Evolutionary conservation across 2,797 vertebrate species (phyloP).

Genomic region (Chrysolophus pictus): DNA sequence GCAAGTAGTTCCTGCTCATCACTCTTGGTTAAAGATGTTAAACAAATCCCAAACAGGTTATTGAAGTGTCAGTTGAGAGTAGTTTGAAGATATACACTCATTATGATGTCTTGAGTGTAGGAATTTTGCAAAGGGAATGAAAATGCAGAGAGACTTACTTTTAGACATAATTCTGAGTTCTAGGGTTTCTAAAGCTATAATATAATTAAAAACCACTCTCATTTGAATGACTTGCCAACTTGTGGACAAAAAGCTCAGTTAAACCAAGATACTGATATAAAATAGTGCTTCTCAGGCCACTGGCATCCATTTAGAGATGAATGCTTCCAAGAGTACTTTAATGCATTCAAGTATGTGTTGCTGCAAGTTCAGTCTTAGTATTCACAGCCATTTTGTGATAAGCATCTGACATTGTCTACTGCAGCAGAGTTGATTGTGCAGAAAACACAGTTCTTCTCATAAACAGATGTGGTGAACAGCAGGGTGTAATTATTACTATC

Average conservation of each 20-base stretch:
- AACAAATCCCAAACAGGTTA: neutral
- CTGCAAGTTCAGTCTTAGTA: constrained; percentile 21
- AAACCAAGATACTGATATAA: neutral
- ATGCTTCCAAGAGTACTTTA: constrained; percentile 17
- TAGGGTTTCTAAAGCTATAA: neutral
- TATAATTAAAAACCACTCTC: neutral
- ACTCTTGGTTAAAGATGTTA: neutral
- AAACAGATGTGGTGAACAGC: constrained; percentile 56
- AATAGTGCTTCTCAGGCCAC: constrained; percentile 3
- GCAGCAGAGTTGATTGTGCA: constrained; percentile 42
- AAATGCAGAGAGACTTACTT: neutral
- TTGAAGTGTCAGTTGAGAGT: neutral
- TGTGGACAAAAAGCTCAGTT: neutral
- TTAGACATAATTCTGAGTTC: neutral
- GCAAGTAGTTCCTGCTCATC: neutral
- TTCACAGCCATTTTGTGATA: constrained; percentile 30
- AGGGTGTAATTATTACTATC: constrained; percentile 51
- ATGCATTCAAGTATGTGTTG: neutral
- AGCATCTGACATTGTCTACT: constrained; percentile 42
- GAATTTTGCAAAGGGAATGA: neutral
- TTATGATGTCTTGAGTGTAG: neutral
- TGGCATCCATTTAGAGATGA: neutral
- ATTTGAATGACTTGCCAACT: neutral
- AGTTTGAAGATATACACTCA: neutral
- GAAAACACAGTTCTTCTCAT: constrained; percentile 34